Evolutionary conservation across 1,140 invertebrate species (phyloP).

Genomic region (Triops cancriformis): DNA sequence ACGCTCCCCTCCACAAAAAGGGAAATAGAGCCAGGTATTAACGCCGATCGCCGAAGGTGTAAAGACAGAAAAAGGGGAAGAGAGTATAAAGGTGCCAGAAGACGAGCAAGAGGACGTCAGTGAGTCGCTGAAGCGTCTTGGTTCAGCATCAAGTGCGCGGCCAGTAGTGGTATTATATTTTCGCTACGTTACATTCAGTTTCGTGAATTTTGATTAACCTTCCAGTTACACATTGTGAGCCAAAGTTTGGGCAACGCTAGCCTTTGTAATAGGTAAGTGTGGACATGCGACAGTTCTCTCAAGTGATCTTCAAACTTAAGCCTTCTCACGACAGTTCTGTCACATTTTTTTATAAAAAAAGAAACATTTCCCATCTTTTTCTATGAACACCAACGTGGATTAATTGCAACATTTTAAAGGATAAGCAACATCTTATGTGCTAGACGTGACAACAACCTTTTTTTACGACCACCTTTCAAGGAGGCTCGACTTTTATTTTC

Average conservation of each 20-base stretch:
- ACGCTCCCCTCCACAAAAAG: not conserved
- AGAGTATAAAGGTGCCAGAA: not conserved
- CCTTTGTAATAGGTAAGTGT: not conserved
- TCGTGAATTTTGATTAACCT: not conserved
- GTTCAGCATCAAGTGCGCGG: not conserved
- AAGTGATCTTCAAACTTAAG: not conserved
- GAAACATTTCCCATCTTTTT: too few species aligned
- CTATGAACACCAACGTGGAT: too few species aligned
- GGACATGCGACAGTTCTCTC: not conserved
- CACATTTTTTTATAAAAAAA: too few species aligned
- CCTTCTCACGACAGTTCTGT: too few species aligned
- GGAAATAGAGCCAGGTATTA: not conserved
- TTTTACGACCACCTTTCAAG: not conserved
- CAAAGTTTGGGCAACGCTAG: not conserved
- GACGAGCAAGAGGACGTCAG: not conserved
- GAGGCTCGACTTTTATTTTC: not conserved
- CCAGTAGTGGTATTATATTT: not conserved
- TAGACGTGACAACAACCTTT: not conserved
- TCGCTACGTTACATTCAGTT: not conserved
- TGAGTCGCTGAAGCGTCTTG: slow-evolving; percentile 9
- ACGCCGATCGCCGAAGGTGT: not conserved
- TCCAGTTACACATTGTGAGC: not conserved
- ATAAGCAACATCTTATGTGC: not conserved
- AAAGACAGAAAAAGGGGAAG: slow-evolving; percentile 13
- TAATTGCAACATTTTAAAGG: not conserved